Conservation (phyloP, 2,888 invertebrate species). For the Tenthredo distinguenda region DNA sequence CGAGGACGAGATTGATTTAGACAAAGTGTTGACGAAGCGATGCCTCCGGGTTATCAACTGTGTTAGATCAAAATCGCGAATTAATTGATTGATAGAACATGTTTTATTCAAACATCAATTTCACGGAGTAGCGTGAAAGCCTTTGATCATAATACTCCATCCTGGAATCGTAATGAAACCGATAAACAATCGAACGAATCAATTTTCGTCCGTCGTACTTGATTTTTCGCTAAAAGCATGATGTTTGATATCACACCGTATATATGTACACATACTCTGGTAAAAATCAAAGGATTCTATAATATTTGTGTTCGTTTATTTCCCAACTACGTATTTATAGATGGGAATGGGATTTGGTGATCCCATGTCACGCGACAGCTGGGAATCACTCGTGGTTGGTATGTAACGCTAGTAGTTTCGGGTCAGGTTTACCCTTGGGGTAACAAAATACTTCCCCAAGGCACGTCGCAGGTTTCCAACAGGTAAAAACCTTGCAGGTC, state of each 20-base stretch:
- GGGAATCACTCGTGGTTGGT: slow-evolving; percentile 37
- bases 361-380: slow-evolving; percentile 31
- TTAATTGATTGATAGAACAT: neutral
- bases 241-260: neutral
- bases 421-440: slow-evolving; percentile 51
- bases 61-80: neutral
- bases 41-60: neutral
- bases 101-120: neutral
- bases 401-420: slow-evolving; percentile 36
- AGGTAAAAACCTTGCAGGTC: slow-evolving; percentile 35
- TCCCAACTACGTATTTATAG: neutral
- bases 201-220: neutral
- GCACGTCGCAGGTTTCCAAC: slow-evolving; percentile 61
- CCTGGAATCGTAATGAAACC: neutral
- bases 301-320: neutral
- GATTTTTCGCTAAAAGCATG: neutral
- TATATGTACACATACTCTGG: too few species aligned
- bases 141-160: neutral
- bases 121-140: neutral
- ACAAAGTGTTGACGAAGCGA: neutral
- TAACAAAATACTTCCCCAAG: slow-evolving; percentile 63
- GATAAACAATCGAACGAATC: neutral
- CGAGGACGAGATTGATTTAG: neutral
- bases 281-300: too few species aligned
- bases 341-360: slow-evolving; percentile 16